Evolutionary conservation across 2,797 vertebrate genomes (phyloP), one percentile per base, ranked within the genome.

Genomic region (Mastacembelus armatus): DNA sequence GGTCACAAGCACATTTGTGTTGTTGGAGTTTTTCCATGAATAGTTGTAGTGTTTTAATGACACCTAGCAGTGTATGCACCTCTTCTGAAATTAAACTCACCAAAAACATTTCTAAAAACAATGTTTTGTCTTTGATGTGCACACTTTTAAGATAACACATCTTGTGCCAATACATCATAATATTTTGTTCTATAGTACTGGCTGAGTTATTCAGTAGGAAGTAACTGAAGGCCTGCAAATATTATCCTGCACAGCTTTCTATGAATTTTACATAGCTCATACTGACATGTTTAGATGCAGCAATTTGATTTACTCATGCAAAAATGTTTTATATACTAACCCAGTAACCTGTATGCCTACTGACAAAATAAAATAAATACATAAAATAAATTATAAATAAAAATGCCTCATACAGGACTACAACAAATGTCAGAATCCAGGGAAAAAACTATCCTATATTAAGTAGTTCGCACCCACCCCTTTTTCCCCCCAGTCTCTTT

Each of bases 101-200:
- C 6, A 2, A 8, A 40, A 40, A 40, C n/a, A n/a, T 51, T 26
- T 24, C 26, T 54, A 51, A 66, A 63, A 57, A 27, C 32, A 62
- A 44, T 66, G 38, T 65, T 62, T 49, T 73, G 58, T 80, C 62
- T 68, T 83, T 80, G 64, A 71, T 55, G 48, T 81, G 78, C 81
- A 87, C 76, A 83, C 62, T 66, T 77, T 80, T 19, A 76, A n/a
- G n/a, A n/a, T n/a, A n/a, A n/a, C n/a, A n/a, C n/a, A n/a, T n/a
- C 56, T 78, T 84, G 91, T 92, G 90, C 91, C 91, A 91, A 91
- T 89, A 86, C 84, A 86, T 61, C 66, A 74, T 72, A 59, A 61
- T 66, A 61, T 72, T 45, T 74, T 77, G 43, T 70, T 66, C 64
- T 79, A 65, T 79, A 88, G 85, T 77, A 86, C 84, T 83, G 83